Evolutionary conservation across 2,888 invertebrate genomes (phyloP).

Genomic region (Aphodius granarius): DNA sequence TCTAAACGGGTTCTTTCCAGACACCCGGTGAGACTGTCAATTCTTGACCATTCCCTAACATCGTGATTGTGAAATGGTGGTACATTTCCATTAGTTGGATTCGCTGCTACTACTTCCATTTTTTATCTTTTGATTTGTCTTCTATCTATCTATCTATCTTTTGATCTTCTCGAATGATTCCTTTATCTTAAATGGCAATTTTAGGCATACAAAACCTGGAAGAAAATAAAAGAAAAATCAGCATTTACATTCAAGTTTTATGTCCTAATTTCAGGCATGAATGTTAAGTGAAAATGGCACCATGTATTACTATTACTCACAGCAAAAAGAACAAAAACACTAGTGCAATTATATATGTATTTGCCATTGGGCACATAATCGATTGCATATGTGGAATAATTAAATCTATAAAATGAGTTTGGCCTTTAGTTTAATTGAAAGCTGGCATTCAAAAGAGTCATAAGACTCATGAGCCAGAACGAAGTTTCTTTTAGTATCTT

Average conservation of each 20-base stretch:
- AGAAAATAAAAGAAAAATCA: background rate
- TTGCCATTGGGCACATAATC: background rate
- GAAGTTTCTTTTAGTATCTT: no score
- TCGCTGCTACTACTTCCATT: conserved; percentile 53
- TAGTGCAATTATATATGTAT: background rate
- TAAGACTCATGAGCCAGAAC: no score
- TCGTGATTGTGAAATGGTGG: conserved; percentile 57
- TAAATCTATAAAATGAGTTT: background rate
- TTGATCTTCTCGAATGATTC: background rate
- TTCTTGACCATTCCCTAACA: conserved; percentile 59
- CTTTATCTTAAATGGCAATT: background rate
- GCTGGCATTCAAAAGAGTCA: background rate
- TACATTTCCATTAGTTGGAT: conserved; percentile 45
- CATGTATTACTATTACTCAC: background rate
- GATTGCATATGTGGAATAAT: background rate
- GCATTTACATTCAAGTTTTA: background rate
- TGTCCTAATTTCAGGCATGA: background rate
- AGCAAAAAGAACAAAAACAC: background rate
- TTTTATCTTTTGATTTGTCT: background rate
- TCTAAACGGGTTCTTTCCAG: conserved; percentile 59
- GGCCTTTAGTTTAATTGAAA: background rate
- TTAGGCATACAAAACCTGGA: background rate
- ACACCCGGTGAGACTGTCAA: conserved; percentile 59
- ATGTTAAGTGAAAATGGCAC: background rate
- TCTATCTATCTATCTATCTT: no score